Evolutionary conservation across 2,888 invertebrate genomes (phyloP).

Genomic region (Dorcus hopei): DNA sequence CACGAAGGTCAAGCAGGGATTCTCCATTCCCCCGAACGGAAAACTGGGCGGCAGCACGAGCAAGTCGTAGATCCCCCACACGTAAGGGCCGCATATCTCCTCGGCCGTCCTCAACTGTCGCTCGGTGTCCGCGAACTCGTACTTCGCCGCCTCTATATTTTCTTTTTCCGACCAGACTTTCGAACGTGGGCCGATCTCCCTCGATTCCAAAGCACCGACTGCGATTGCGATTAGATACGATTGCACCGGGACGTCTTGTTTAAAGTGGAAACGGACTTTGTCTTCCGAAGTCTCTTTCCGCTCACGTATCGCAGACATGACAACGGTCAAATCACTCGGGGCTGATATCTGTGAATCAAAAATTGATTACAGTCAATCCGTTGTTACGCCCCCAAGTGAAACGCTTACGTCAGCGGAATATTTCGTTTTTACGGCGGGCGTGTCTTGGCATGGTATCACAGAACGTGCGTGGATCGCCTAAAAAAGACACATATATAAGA

Average conservation of each 20-base stretch:
- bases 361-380: constrained; percentile 2
- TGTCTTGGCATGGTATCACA: constrained; percentile 89
- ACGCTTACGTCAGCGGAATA: constrained; percentile 57
- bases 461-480: constrained; percentile 87
- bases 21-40: constrained; percentile 97
- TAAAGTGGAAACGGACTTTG: constrained; percentile 58
- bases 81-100: constrained; percentile 80
- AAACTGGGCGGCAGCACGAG: constrained; percentile 90
- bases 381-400: not conserved
- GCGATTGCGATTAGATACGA: constrained; percentile 89
- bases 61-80: constrained; percentile 87
- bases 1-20: constrained; percentile 93
- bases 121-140: constrained; percentile 88
- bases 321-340: constrained; percentile 69
- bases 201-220: constrained; percentile 75
- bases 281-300: constrained; percentile 46
- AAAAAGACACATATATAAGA: no score
- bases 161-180: constrained; percentile 89
- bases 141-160: constrained; percentile 76
- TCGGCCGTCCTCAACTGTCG: constrained; percentile 79
- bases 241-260: constrained; percentile 80
- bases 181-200: constrained; percentile 74
- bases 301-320: constrained; percentile 82
- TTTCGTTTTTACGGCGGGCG: constrained; percentile 83
- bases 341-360: constrained; percentile 59